Evolutionary conservation across 2,797 vertebrate genomes (phyloP), one percentile per base, ranked within the genome.

Genomic region (Anas flavirostris): DNA sequence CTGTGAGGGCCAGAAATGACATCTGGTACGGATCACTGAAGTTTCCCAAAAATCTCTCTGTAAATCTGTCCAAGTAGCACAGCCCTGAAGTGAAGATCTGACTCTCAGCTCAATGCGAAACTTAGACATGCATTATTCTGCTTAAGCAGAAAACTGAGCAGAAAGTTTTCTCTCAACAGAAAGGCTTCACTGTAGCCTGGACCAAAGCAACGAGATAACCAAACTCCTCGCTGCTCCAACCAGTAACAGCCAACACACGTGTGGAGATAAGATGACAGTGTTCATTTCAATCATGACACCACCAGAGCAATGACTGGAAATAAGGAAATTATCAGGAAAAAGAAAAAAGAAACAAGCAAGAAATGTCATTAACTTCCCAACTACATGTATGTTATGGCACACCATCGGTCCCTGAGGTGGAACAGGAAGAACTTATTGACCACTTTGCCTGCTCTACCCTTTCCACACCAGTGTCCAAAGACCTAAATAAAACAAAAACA

Each of bases 1-100:
- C 50, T 84, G 7, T 41, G 73, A 86, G 26, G 86, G 83, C 70
- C 88, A 93, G 86, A 90, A 94, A 67, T 82, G 82, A 86, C 93
- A 95, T 88, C 83, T 96, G 93, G 88, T 90, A 74, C 25, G 79
- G 77, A 94, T 91, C 83, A 95, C 63, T 77, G 3, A 46, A 41
- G 41, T 90, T 89, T 88, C 75, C 81, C 67, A 82, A 94, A 91
- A 90, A 94, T 70, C 78, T 90, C 78, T 28, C 39, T 77, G 63
- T 43, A 82, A 86, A 93, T 73, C 39, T 70, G 79, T 70, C 56
- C 88, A 76, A 95, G 29, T 44, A 94, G 86, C 80, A 63, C 31
- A 84, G 69, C 22, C 19, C 39, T 74, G 74, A 95, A 79, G 63
- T 88, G 60, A 4, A 84, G 63, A 29, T 67, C 11, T 81, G 67